Conservation (phyloP, 2,113 vertebrate species). For the Neoarius graeffei region DNA sequence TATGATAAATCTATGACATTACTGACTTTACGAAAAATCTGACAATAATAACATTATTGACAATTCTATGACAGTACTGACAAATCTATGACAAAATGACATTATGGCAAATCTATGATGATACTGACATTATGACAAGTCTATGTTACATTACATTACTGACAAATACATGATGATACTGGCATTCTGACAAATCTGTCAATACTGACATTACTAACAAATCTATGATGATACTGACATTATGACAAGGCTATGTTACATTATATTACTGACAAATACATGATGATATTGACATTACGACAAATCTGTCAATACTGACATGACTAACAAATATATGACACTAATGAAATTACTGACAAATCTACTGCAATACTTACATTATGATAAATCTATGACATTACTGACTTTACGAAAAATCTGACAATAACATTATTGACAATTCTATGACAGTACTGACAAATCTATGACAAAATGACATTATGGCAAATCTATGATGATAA, state of each 20-base stretch:
- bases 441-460: not conserved
- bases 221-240: too few relatives aligned
- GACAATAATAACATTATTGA: not conserved
- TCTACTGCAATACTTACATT: too few relatives aligned
- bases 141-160: too few relatives aligned
- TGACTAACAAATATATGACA: not conserved
- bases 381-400: not conserved
- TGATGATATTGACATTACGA: too few relatives aligned
- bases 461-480: not conserved
- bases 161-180: too few relatives aligned
- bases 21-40: not conserved
- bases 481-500: not conserved
- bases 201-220: not conserved
- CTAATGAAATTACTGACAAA: too few relatives aligned
- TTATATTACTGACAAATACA: too few relatives aligned
- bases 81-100: not conserved
- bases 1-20: not conserved
- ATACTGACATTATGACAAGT: not conserved
- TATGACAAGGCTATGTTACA: too few relatives aligned
- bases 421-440: not conserved
- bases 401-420: too few relatives aligned
- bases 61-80: not conserved
- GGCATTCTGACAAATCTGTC: not conserved
- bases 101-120: not conserved
- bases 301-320: not conserved